Conservation (phyloP, 1,140 invertebrate genomes). For the Zophobas morio region DNA sequence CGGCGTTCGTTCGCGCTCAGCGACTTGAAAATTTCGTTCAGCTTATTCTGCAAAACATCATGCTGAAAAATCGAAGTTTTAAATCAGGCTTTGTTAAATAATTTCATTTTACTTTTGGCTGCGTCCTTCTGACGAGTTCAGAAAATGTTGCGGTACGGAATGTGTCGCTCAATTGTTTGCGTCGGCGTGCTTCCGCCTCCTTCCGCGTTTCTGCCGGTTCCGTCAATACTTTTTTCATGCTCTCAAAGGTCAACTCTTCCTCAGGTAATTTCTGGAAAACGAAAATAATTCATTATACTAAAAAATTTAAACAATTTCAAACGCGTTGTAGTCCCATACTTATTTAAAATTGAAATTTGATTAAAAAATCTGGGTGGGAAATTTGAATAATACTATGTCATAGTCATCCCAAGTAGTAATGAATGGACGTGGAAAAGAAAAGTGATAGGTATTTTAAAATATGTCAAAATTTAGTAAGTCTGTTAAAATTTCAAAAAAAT, state of each 20-base stretch:
- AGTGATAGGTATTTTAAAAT: too few species aligned
- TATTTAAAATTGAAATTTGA: too few species aligned
- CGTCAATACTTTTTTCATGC: constrained; percentile 88
- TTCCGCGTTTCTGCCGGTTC: constrained; percentile 81
- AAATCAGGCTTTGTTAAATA: constrained; percentile 1
- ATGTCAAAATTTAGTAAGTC: too few species aligned
- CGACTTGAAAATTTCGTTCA: constrained; percentile 92
- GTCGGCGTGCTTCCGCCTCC: constrained; percentile 80
- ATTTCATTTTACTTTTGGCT: constrained; percentile 84
- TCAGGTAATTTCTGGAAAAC: constrained; percentile 74
- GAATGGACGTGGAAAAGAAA: too few species aligned
- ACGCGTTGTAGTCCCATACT: too few species aligned
- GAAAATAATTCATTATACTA: too few species aligned
- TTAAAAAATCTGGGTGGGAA: too few species aligned
- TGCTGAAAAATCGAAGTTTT: constrained; percentile 74
- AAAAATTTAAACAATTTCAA: too few species aligned
- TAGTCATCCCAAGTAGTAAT: too few species aligned
- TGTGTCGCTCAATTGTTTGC: constrained; percentile 83
- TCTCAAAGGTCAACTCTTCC: constrained; percentile 88
- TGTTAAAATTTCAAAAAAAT: too few species aligned
- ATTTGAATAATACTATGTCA: too few species aligned
- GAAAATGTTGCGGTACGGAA: constrained; percentile 91
- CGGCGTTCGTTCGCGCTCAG: constrained; percentile 69
- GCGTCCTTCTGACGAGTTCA: constrained; percentile 86
- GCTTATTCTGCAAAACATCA: constrained; percentile 88